A percentile compares a stretch with the other conserved stretches of the same genome.
Conservation (phyloP, 1,140 invertebrate genomes). For the Drosophila quadrilineata region DNA sequence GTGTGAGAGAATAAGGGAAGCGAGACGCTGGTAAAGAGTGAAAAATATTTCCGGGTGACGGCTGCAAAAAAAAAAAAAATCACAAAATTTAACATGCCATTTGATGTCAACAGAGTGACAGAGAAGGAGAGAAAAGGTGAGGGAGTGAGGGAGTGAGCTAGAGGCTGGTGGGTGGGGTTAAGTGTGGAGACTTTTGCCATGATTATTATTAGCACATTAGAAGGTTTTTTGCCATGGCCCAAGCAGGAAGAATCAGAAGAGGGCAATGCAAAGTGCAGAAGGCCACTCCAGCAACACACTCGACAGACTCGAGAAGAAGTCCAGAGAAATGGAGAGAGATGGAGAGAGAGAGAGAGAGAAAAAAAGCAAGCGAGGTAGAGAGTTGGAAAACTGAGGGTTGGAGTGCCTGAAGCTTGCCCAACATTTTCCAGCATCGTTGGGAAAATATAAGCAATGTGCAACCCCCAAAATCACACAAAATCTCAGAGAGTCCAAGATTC, state of each 20-base stretch:
- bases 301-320: conserved; percentile 43
- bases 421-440: too few relatives aligned
- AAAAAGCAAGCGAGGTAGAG: not conserved
- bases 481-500: too few relatives aligned
- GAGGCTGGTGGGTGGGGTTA: not conserved
- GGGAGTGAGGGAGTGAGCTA: not conserved
- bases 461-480: too few relatives aligned
- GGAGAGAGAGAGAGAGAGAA: not conserved
- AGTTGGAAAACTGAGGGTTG: not conserved
- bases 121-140: not conserved
- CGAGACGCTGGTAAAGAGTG: conserved; percentile 42
- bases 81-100: conserved; percentile 67
- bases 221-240: conserved; percentile 46
- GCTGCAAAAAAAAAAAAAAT: conserved; percentile 25
- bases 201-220: conserved; percentile 79
- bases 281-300: conserved; percentile 75
- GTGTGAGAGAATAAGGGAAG: not conserved
- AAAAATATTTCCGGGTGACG: conserved; percentile 70
- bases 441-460: too few relatives aligned
- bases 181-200: conserved; percentile 45
- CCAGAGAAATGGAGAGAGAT: not conserved
- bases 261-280: conserved; percentile 61
- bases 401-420: not conserved
- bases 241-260: conserved; percentile 8
- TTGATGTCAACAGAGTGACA: conserved; percentile 44